Percentiles rank a stretch among this genome's conserved stretches.
Evolutionary conservation across 2,797 vertebrate species (phyloP).

Genomic region (Hapalemur alaotrensis): DNA sequence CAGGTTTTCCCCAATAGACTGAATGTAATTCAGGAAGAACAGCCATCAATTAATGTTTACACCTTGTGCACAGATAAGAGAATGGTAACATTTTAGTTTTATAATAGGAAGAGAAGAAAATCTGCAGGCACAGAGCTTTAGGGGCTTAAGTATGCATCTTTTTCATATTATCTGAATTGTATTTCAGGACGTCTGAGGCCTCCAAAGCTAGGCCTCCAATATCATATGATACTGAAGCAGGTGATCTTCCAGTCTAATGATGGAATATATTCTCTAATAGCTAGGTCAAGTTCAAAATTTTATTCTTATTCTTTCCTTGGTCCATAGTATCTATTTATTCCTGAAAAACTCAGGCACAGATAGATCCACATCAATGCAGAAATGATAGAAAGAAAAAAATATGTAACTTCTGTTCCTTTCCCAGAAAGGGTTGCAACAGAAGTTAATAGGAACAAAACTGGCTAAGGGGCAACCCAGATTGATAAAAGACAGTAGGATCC

Average conservation of each 20-base stretch:
- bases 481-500: constrained; percentile 65
- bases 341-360: constrained; percentile 70
- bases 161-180: constrained; percentile 75
- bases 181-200: constrained; percentile 76
- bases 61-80: constrained; percentile 68
- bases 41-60: constrained; percentile 80
- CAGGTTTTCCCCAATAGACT: constrained; percentile 71
- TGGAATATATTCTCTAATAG: constrained; percentile 78
- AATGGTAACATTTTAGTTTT: constrained; percentile 44
- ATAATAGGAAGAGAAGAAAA: constrained; percentile 66
- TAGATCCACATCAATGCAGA: constrained; percentile 69
- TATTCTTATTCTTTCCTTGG: constrained; percentile 78
- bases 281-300: constrained; percentile 79
- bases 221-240: constrained; percentile 71
- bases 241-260: constrained; percentile 72
- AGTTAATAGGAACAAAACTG: constrained; percentile 77
- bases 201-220: constrained; percentile 69
- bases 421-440: constrained; percentile 75
- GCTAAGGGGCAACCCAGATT: constrained; percentile 69
- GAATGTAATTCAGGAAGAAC: constrained; percentile 77
- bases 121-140: constrained; percentile 59
- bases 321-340: constrained; percentile 81
- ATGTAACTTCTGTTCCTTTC: constrained; percentile 75
- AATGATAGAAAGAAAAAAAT: constrained; percentile 48
- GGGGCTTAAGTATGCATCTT: constrained; percentile 74